Percentiles rank a stretch among this genome's conserved stretches.
phyloP scores from a whole-genome alignment of 2,113 vertebrate species.

The Halichoerus grypus region DNA sequence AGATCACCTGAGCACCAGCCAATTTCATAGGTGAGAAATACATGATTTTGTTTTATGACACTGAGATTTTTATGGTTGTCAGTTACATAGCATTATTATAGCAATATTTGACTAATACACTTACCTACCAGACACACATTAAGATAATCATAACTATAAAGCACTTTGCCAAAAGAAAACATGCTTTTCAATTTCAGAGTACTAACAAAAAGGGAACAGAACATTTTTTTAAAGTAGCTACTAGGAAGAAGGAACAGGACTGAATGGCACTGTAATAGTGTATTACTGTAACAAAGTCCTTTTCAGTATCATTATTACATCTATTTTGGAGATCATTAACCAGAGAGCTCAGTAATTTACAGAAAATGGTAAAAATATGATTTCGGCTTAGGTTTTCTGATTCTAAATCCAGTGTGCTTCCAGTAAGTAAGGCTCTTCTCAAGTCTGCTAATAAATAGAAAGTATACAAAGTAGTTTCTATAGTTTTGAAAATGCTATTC shows the following conservation, averaged over 20 bases:
- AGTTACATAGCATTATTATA: not conserved
- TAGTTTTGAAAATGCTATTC: not conserved
- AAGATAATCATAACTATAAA: not conserved
- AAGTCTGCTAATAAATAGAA: not conserved
- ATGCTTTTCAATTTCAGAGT: not conserved
- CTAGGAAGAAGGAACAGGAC: not conserved
- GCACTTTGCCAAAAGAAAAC: not conserved
- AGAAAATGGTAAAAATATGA: not conserved
- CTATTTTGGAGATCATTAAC: not conserved
- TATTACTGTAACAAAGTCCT: not conserved
- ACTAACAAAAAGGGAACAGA: not conserved
- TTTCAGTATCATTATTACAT: not conserved
- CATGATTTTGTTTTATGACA: not conserved
- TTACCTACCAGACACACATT: not conserved
- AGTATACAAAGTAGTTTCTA: not conserved
- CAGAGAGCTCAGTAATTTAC: not conserved
- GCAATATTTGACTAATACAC: not conserved
- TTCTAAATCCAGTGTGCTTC: not conserved
- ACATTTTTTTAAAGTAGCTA: not conserved
- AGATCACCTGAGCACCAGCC: not conserved
- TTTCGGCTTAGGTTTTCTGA: slow-evolving; percentile 10
- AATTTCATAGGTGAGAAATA: not conserved
- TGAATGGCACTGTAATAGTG: not conserved
- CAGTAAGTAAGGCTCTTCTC: not conserved
- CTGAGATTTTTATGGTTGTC: not conserved